Evolutionary conservation across 2,113 vertebrate species (phyloP), one percentile per base, ranked within the genome.

Genomic region (Bucco capensis): DNA sequence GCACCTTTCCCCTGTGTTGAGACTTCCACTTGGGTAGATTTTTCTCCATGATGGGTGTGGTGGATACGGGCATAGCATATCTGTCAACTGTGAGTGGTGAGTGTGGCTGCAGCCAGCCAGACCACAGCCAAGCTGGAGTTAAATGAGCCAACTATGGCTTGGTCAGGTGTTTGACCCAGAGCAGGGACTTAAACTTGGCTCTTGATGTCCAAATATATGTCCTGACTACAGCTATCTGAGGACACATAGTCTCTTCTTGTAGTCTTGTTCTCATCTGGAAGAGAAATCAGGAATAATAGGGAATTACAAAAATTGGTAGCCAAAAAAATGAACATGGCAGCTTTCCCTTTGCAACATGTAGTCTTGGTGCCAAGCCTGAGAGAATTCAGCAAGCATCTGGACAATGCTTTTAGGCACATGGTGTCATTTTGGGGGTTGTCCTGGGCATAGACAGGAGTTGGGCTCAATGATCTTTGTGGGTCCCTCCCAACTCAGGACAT

Each of bases 101-200:
- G 18, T 3, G 0, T 23, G 23, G 30, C 49, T 79, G 49, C 38
- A 50, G 23, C 1, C 0, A 22, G 53, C 24, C 57, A 69, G 54
- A 8, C 9, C 18, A 17, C 30, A 33, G 17, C 19, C 2, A 7
- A 47, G 31, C 33, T 33, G 37, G 12, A 44, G 4, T 16, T n/a
- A 40, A 31, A 35, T 24, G 47, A 54, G 35, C 33, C 57, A 58
- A 2, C 30, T 62, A 58, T 51, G 17, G 6, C 37, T 37, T 74
- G 51, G 25, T 28, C 19, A 28, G 38, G 17, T 3, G 4, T 66
- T 70, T 47, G 53, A 38, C 47, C n/a, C 40, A 79, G 37, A 75
- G 27, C n/a, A 51, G 62, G 19, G 53, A 23, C 7, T 31, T 61
- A 61, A 88, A 53, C 19, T 6, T 14, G 33, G 9, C 16, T 57